These are phyloP conservation scores for Chymomyza caudatula DNA, from an alignment of 2,888 invertebrate species.

Conservation along the genomic window DNA sequence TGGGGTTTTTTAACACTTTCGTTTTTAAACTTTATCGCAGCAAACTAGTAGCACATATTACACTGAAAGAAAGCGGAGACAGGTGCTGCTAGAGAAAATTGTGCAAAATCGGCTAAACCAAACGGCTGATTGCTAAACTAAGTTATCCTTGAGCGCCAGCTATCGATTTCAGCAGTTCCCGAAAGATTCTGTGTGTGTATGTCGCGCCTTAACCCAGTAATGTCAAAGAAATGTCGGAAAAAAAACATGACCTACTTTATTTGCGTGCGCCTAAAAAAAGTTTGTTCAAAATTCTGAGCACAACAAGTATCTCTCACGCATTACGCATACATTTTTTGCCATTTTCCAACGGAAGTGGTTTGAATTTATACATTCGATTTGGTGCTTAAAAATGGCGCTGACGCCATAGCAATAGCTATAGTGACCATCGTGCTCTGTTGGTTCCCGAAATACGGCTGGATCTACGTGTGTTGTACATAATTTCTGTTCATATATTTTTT, in stretches of 20 bases:
- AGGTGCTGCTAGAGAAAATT: too few species aligned
- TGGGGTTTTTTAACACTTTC: neutral
- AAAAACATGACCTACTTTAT: conserved; percentile 69
- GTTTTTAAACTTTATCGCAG: neutral
- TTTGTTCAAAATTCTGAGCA: neutral
- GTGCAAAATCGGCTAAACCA: neutral
- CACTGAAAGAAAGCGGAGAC: conserved; percentile 44
- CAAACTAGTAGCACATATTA: conserved; percentile 39
- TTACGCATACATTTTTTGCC: conserved; percentile 24
- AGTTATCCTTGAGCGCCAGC: too few species aligned
- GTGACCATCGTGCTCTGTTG: neutral
- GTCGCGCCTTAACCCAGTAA: conserved; percentile 37
- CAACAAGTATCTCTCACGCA: neutral
- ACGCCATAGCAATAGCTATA: conserved; percentile 54
- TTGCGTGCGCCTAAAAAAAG: too few species aligned
- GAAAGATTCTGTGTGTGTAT: too few species aligned
- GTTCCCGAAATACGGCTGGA: neutral
- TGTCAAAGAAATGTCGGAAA: conserved; percentile 48
- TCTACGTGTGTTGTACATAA: neutral
- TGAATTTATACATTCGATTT: conserved; percentile 21
- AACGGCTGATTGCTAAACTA: neutral
- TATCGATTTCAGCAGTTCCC: too few species aligned
- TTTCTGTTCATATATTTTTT: conserved; percentile 4
- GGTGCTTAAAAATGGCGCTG: conserved; percentile 65
- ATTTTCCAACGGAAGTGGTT: conserved; percentile 62